These are phyloP conservation scores for Pteruthius melanotis DNA, from an alignment of 2,113 vertebrate species.

Conservation along the genomic window DNA sequence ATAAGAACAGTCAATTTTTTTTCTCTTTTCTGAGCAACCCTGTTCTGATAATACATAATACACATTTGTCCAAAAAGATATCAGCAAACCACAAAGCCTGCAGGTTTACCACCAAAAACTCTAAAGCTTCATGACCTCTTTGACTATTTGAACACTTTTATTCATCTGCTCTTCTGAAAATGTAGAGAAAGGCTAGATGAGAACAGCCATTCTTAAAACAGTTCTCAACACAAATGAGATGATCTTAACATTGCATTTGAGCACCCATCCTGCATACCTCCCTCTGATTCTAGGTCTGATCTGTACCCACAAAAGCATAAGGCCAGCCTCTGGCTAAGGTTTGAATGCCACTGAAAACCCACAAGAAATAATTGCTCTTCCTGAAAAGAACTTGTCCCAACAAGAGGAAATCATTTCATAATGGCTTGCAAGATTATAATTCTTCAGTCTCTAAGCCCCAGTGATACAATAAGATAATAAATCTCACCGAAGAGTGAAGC, in stretches of 20 bases:
- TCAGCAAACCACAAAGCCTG: neutral
- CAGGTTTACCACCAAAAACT: neutral
- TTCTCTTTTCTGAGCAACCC: neutral
- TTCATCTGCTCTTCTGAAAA: neutral
- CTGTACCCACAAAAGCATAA: neutral
- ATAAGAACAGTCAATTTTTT: neutral
- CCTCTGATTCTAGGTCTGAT: neutral
- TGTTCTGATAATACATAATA: neutral
- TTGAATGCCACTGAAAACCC: neutral
- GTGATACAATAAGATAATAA: neutral
- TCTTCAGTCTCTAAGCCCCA: neutral
- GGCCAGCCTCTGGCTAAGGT: neutral
- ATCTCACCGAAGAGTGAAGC: neutral
- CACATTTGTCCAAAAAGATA: neutral
- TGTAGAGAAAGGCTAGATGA: neutral
- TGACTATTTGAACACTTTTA: neutral
- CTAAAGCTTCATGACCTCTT: neutral
- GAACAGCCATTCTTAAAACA: neutral
- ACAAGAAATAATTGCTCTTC: slow-evolving; percentile 1
- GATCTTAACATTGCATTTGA: neutral
- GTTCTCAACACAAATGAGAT: neutral
- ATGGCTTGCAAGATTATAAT: neutral
- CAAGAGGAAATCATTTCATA: neutral
- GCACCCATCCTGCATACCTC: neutral
- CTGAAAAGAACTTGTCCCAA: neutral